These are phyloP conservation scores for Chauna torquata DNA, from an alignment of 2,113 vertebrate genomes.

Conservation along the genomic window DNA sequence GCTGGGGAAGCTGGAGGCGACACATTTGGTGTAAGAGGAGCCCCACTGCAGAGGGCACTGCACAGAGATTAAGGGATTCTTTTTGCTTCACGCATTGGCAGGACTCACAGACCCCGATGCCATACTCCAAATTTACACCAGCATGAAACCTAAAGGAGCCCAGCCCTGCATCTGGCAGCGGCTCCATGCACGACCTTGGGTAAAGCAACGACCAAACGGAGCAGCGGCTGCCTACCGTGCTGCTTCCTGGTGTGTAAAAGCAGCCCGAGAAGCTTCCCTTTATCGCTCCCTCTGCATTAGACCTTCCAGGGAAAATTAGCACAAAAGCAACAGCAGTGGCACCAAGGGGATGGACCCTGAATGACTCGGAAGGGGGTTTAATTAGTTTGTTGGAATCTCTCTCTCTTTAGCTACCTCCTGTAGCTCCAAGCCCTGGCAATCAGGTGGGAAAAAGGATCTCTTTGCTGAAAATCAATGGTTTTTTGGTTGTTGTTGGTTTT, in stretches of 20 bases:
- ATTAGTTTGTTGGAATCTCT: background rate
- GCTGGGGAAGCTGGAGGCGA: background rate
- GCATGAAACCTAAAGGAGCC: background rate
- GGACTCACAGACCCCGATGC: background rate
- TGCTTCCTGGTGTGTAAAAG: background rate
- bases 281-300: background rate
- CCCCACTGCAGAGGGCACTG: background rate
- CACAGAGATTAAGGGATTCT: background rate
- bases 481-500: too few relatives aligned
- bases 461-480: background rate
- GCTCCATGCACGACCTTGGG: background rate
- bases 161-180: background rate
- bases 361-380: background rate
- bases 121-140: rapidly evolving
- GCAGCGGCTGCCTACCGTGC: background rate
- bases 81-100: background rate
- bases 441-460: background rate
- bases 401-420: background rate
- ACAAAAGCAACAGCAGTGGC: background rate
- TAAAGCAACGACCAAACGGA: background rate
- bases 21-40: background rate
- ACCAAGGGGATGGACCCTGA: background rate
- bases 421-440: background rate
- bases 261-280: background rate
- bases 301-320: slow-evolving; percentile 1